These are phyloP conservation scores for Drosophila subpulchrella DNA, from an alignment of 1,140 invertebrate genomes.

Conservation along the genomic window DNA sequence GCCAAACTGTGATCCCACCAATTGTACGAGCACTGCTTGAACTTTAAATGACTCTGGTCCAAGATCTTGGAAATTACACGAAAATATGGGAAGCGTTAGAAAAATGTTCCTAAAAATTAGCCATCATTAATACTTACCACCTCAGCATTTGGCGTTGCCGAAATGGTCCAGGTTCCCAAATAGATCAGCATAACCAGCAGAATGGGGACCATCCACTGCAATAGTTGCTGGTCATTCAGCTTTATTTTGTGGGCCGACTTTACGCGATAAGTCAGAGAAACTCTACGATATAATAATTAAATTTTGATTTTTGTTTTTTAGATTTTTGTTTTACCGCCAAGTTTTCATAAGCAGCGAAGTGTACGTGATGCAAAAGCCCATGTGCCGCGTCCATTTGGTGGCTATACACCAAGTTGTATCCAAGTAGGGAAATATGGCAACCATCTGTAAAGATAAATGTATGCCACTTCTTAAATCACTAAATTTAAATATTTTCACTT, in stretches of 20 bases:
- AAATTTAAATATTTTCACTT: not conserved
- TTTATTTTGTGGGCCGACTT: constrained; percentile 97
- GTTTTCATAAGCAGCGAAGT: constrained; percentile 96
- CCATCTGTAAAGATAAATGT: constrained; percentile 88
- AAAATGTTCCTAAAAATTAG: no score
- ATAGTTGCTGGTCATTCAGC: constrained; percentile 94
- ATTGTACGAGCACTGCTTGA: constrained; percentile 95
- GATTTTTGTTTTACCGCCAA: constrained; percentile 89
- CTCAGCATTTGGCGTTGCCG: constrained; percentile 91
- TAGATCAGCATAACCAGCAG: constrained; percentile 94
- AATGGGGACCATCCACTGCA: constrained; percentile 96
- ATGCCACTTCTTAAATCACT: not conserved
- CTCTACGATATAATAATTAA: constrained; percentile 85
- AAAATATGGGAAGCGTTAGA: not conserved
- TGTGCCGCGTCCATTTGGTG: constrained; percentile 95
- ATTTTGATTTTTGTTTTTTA: no score
- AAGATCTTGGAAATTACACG: constrained; percentile 86
- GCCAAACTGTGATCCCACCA: constrained; percentile 97
- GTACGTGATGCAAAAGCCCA: constrained; percentile 96
- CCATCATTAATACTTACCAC: constrained; percentile 85
- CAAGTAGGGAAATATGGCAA: constrained; percentile 93
- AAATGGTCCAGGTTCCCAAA: constrained; percentile 94
- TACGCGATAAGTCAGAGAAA: constrained; percentile 96
- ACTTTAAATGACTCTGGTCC: constrained; percentile 90
- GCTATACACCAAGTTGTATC: constrained; percentile 93